These are phyloP conservation scores for Oxyruncus cristatus DNA, from an alignment of 2,113 vertebrate genomes.

Conservation along the genomic window DNA sequence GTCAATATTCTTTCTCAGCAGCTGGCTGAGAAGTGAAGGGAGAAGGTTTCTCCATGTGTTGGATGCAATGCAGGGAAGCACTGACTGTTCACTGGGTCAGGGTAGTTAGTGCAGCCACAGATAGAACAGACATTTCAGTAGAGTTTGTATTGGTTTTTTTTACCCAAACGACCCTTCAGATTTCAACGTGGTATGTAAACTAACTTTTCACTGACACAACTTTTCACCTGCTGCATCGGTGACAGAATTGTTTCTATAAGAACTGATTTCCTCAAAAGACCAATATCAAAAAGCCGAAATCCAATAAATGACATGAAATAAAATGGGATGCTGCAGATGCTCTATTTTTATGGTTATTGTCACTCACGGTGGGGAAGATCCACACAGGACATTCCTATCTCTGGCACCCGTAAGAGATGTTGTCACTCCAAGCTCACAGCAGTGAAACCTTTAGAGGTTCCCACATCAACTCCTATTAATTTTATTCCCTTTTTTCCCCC, in stretches of 20 bases:
- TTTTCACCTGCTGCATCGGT: not conserved
- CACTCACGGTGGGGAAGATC: not conserved
- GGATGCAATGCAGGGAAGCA: not conserved
- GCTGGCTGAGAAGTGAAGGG: not conserved
- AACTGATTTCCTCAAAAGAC: not conserved
- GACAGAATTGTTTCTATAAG: not conserved
- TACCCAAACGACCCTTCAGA: not conserved
- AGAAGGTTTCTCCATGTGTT: not conserved
- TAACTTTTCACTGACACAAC: not conserved
- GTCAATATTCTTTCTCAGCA: not conserved
- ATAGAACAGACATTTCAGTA: not conserved
- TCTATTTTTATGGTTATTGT: not conserved
- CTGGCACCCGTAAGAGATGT: not conserved
- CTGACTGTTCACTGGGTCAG: not conserved
- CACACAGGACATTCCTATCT: not conserved
- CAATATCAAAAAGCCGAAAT: not conserved
- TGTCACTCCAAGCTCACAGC: not conserved
- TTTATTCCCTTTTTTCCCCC: not conserved
- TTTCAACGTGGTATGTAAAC: not conserved
- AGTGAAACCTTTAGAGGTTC: conserved; percentile 10
- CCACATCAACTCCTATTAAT: not conserved
- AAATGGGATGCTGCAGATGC: not conserved
- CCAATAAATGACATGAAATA: conserved; percentile 5
- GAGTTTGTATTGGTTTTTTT: not conserved
- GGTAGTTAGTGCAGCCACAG: not conserved